phyloP scores from a whole-genome alignment of 2,888 invertebrate genomes.

The Heterodera filipjevi region DNA sequence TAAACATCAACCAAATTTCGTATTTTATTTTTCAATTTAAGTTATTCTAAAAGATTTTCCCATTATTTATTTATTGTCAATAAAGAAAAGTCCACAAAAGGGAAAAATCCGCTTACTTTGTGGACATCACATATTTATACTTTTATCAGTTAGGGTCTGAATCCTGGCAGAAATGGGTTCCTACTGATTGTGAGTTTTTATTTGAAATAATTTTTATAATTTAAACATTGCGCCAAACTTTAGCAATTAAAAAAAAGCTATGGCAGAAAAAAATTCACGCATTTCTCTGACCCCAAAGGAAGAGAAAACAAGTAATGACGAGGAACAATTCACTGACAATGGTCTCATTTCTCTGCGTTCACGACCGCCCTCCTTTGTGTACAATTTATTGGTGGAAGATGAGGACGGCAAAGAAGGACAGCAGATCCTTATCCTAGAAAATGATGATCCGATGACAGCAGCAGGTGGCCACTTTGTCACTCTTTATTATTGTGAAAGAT shows the following conservation, averaged over 20 bases:
- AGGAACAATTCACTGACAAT: background rate
- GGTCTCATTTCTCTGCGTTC: background rate
- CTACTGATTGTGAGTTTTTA: too few relatives aligned
- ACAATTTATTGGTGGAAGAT: background rate
- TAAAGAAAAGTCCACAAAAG: too few relatives aligned
- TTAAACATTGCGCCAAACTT: background rate
- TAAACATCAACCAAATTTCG: too few relatives aligned
- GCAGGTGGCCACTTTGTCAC: background rate
- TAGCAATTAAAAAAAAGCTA: background rate
- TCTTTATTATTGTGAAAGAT: background rate
- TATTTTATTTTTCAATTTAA: too few relatives aligned
- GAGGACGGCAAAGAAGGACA: background rate
- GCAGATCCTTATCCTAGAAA: background rate
- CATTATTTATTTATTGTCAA: too few relatives aligned
- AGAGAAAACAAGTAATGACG: background rate
- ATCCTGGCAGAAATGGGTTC: too few relatives aligned
- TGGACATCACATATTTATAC: too few relatives aligned
- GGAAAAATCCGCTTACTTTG: too few relatives aligned
- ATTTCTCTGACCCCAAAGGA: background rate
- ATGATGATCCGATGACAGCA: background rate
- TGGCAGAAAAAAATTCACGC: background rate
- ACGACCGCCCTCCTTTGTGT: background rate
- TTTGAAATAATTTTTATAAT: background rate
- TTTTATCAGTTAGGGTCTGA: too few relatives aligned
- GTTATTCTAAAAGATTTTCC: too few relatives aligned